A percentile compares a stretch with the other conserved stretches of the same genome.
Evolutionary conservation across 2,797 vertebrate genomes (phyloP).

Genomic region (Lycodopsis pacificus): DNA sequence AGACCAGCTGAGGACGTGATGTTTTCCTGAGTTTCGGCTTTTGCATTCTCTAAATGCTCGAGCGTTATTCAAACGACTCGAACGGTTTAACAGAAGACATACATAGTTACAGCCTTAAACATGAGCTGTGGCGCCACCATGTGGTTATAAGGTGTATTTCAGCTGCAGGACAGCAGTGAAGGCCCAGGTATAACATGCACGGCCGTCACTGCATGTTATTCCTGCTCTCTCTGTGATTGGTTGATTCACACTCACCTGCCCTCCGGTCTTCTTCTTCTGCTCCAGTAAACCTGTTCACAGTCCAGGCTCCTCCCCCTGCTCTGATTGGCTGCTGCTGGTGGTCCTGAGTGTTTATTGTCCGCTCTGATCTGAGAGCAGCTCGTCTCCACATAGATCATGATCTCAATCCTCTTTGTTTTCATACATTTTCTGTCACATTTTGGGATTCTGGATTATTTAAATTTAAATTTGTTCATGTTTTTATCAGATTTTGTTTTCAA

Average conservation of each 20-base stretch:
- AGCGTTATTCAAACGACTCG: no score
- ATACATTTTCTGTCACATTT: not conserved
- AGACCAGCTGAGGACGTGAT: no score
- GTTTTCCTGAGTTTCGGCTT: no score
- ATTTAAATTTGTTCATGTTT: not conserved
- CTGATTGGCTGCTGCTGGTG: slow-evolving; percentile 50
- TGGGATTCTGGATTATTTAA: not conserved
- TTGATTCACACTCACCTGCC: slow-evolving; percentile 13
- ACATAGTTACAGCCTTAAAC: no score
- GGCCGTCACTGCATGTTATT: no score
- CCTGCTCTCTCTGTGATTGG: slow-evolving; percentile 42
- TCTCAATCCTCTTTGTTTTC: not conserved
- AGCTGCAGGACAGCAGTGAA: no score
- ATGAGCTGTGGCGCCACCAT: no score
- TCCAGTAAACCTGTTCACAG: slow-evolving; percentile 64
- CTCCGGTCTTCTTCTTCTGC: slow-evolving; percentile 63
- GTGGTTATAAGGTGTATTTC: no score
- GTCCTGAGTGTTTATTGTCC: slow-evolving; percentile 39
- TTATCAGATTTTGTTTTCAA: not conserved
- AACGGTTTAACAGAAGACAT: no score
- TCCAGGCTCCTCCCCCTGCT: not conserved
- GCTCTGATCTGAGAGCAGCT: slow-evolving; percentile 10
- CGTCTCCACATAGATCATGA: no score
- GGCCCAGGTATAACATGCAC: no score
- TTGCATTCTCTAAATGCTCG: no score